Evolutionary conservation across 1,140 invertebrate species (phyloP), one percentile per base, ranked within the genome.

Genomic region (Microplitis mediator): DNA sequence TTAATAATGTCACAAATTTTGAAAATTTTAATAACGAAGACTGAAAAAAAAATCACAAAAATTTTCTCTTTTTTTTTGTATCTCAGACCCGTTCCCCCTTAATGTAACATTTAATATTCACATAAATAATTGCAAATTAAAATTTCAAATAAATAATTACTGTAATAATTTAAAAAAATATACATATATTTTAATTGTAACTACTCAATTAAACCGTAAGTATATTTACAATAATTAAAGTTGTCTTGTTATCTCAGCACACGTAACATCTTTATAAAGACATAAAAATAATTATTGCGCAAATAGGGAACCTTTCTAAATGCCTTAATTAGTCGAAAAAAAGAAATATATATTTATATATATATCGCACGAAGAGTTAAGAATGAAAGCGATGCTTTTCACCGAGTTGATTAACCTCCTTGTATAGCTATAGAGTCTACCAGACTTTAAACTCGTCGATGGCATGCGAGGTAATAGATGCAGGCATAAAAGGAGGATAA

Each of bases 351-450:
- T 23, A 23, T 23, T 23, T 23, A 23, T 23, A 23, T 23, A 66
- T 51, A 66, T 51, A 51, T 66, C 39, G 64, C 64, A 66, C 64
- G 64, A 66, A 45, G 11, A 45, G 4, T 45, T 45, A 11, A 45
- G 39, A 66, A 66, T 66, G 64, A 66, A 66, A 66, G 64, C 64
- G 64, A 66, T 66, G 64, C 64, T 66, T 66, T 66, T 66, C 64
- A 66, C 64, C 64, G 64, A 52, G 64, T 66, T 66, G 64, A 66
- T 66, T 66, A 66, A 66, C 64, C 64, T 66, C 45, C 14, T 51
- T 36, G 50, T 51, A 45, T 36, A 45, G 11, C 5, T 45, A 6
- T 45, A 45, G 39, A 9, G 39, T 6, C 6, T 45, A 45, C 39
- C 39, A 45, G 39, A 45, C 39, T 45, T 45, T 45, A 45, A 45